A percentile compares a stretch with the other conserved stretches of the same genome.
Conservation (phyloP, 2,888 invertebrate species). For the Limnephilus marmoratus region DNA sequence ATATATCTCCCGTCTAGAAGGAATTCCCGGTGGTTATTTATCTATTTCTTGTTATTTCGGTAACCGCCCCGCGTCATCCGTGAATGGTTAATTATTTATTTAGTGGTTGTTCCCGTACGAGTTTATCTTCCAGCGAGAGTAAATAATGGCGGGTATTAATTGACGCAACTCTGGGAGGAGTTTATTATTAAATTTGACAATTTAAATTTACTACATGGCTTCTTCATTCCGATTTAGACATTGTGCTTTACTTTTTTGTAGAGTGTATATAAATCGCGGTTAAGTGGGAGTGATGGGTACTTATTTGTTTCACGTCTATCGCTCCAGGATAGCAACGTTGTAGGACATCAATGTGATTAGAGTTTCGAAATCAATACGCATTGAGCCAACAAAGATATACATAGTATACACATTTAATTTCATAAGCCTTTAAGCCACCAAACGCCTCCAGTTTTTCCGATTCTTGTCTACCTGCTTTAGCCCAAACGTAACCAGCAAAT, state of each 20-base stretch:
- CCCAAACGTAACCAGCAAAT: no score
- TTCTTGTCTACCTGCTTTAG: no score
- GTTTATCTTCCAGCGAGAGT: slow-evolving; percentile 31
- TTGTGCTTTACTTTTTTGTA: not conserved
- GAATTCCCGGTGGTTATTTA: slow-evolving; percentile 62
- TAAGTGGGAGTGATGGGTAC: not conserved
- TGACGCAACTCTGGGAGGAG: slow-evolving; percentile 2
- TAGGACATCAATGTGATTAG: no score
- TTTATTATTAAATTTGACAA: slow-evolving; percentile 11
- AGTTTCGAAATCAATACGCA: no score
- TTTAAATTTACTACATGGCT: not conserved
- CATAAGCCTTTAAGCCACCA: no score
- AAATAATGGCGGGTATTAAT: slow-evolving; percentile 32
- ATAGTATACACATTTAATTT: no score
- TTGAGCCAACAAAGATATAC: no score
- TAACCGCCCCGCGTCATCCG: slow-evolving; percentile 49
- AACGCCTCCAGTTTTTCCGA: no score
- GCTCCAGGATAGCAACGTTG: no score
- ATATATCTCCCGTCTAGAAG: slow-evolving; percentile 58
- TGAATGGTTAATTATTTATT: slow-evolving; percentile 49
- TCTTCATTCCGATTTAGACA: not conserved
- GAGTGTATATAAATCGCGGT: not conserved
- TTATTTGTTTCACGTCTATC: not conserved
- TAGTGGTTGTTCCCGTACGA: slow-evolving; percentile 27
- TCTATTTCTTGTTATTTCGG: slow-evolving; percentile 52